Base-by-base conservation (phyloP, 2,888 invertebrate genomes). In the Laothoe populi region DNA sequence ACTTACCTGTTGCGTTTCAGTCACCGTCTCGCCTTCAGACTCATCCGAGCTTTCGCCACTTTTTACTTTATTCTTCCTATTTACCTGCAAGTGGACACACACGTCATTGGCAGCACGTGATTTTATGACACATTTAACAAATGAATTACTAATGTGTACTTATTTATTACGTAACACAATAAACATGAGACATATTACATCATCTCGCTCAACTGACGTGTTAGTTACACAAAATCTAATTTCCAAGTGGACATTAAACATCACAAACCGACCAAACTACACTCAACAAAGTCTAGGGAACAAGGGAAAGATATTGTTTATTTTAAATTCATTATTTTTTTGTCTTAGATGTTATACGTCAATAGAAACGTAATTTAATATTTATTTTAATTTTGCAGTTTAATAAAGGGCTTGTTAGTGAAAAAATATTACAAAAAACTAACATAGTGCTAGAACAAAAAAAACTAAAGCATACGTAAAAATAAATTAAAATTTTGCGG, bases 1-100 rank as follows among this genome's bases (percentile, higher is more conserved):
- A 80, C 87, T 79, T 45, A 92, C 92, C 88, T 92, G 90, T 77
- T 93, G 93, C 61, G 93, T 93, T 75, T 93, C 93, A 44, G 90
- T 92, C 66, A 92, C 86, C 21, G 87, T 86, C 72, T 93, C 93
- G 35, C 88, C 86, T 70, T 93, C 93, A 48, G 93, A 93, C 66
- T 93, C 93, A 78, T 92, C 93, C 53, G 93, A 93, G 72, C 92
- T 93, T 81, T 92, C 92, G 21, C 87, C 90, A 60, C 84, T 83
- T 78, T 92, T 90, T 67, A 84, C 85, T 83, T 87, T 89, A 74
- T 83, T 88, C 84, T 90, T 92, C 72, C 89, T 90, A 85, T 89
- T 92, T 77, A 92, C 90, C 92, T 92, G 87, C 62, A 86, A 71
- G 73, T 66, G 24, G 13, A 57, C 24, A 46, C 21, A 19, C 4